Evolutionary conservation across 1,140 invertebrate species (phyloP), one percentile per base, ranked within the genome.

Genomic region (Procambarus clarkii): DNA sequence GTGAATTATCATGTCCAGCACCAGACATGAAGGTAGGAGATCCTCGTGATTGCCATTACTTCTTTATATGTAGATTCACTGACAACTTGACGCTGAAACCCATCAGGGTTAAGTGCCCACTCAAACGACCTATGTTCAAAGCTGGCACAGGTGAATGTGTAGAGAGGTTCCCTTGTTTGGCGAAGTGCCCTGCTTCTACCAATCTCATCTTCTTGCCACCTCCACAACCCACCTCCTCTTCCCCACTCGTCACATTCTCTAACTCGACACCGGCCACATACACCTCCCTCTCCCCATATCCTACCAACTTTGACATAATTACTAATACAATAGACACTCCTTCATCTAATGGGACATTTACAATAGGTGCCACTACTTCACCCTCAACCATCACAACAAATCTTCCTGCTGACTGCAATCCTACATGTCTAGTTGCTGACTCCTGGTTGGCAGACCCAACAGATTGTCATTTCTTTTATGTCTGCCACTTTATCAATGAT

Each of bases 401-500:
- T 21, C 21, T 21, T 64, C 48, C 44, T 60, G 7, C 81, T 18
- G 74, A 84, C 34, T 90, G 88, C 50, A 45, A 78, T 15, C 88
- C 88, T 1, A 77, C 64, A 5, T 90, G 88, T 34, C 58, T 90
- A 21, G 71, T 90, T 21, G 79, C 88, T 13, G 88, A 90, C n/a
- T 90, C 88, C 48, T 90, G 88, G 88, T 48, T 90, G 48, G 69
- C 88, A 78, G 88, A 90, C 58, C 81, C 88, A 45, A 46, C 80
- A 24, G 88, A 90, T 50, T 90, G 88, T 45, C 88, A 77, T 46
- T 84, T 78, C 79, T 90, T 90, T 60, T 90, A 90, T 71, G 88
- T 90, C 11, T 90, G 88, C 44, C 71, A 90, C 71, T 90, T 90
- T 64, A 45, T 90, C 3, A 84, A 81, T 54, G 69, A 83, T 78